Base-by-base conservation (phyloP, 1,140 invertebrate species). In the Littorina saxatilis region DNA sequence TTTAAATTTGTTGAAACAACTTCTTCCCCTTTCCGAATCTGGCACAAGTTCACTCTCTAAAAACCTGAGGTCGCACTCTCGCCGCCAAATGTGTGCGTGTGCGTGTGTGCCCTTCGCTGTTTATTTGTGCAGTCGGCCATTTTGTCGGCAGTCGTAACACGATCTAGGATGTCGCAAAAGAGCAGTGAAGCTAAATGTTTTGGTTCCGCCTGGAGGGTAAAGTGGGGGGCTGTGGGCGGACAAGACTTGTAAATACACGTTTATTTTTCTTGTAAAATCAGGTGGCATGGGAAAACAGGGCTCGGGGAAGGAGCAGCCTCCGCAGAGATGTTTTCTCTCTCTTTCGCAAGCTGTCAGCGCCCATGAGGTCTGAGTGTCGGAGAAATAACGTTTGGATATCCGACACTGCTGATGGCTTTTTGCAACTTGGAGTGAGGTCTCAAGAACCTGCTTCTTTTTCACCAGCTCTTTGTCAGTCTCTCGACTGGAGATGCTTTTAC, bases 201-300 rank as follows among this genome's bases (percentile, higher is more conserved):
- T 73, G 37, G 37, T 73, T 40, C 40, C n/a, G 40, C 70, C 70
- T 43, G 37, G 37, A 32, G 70, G 40, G 39, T 13, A 37, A 37
- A 73, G 43, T 37, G 32, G 40, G 35, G 70, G 35, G 17, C 70
- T 23, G n/a, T 73, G 70, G 70, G 70, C 70, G 70, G 70, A 73
- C 70, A 73, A 73, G 70, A 73, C 35, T 43, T 73, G 70, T 40
- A 73, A 73, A 73, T 73, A 73, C 39, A 39, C 39, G 70, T 73
- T 73, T 73, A 73, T 73, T 73, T 73, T 73, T 73, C 70, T 43
- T 73, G 70, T 73, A 73, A 73, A 73, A 73, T 73, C 70, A 73
- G 35, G 70, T 73, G 70, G 70, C 70, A 73, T 40, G 20, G 70
- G 35, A 73, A 73, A 73, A 73, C 70, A 73, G 23, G 13, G 70